Evolutionary conservation across 2,888 invertebrate species (phyloP), one percentile per base, ranked within the genome.

Genomic region (Chrysolina haemoptera): DNA sequence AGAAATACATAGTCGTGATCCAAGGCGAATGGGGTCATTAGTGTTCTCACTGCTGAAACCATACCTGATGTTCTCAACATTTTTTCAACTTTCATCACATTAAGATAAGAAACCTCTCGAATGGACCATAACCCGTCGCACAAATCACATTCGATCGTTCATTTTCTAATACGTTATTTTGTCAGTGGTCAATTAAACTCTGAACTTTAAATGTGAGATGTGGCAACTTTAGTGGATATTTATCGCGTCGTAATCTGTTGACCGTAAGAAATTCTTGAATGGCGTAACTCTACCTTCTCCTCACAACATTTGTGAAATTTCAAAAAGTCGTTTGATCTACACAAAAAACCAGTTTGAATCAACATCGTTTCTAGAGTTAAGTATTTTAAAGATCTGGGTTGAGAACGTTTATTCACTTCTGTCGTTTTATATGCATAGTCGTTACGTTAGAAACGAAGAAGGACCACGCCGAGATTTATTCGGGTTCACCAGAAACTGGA

Each of bases 271-370:
- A 59, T 59, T 59, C 59, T 59, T 59, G 59, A 59, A 59, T 59
- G 59, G 59, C 59, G 59, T 59, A 59, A 59, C 59, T 59, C 59
- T 59, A 35, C 59, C 59, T 59, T 59, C 59, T 59, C 59, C 59
- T 59, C 59, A 35, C 59, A 59, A 35, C 59, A 59, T 59, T 59
- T 59, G 59, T 59, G 59, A 59, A 59, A 59, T 59, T 59, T 59
- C 59, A 35, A 59, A 59, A 59, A 59, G 59, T 59, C 59, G 59
- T 59, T 59, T 59, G 59, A 59, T 59, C 35, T n/a, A 59, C 59
- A 59, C 59, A 59, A 59, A 59, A 59, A 59, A 59, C 59, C 59
- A 27, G 59, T 59, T 59, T 59, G 59, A 59, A 59, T 59, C 59
- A 59, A 59, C 59, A 59, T 59, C 59, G 59, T 59, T 59, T 59